Base-by-base conservation (phyloP, 2,797 vertebrate genomes). In the Gambusia yucatana region DNA sequence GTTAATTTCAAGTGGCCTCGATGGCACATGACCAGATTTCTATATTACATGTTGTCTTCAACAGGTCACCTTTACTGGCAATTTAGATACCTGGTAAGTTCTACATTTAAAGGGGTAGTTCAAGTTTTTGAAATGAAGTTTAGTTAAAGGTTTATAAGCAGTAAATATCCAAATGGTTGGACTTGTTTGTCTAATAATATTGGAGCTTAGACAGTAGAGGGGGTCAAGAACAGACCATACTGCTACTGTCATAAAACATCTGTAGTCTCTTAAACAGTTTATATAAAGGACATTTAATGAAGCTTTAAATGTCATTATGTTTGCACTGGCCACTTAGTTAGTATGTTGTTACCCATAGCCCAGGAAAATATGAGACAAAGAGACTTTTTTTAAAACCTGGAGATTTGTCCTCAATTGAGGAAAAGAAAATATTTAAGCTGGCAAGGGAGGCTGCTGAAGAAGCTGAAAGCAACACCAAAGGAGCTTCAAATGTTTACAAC, bases 21-120 rank as follows among this genome's bases (percentile, higher is more conserved):
- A 70, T 72, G 52, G 52, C 81, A 81, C 82, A 76, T 76, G 76
- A 83, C 77, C 47, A 30, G 50, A 70, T 76, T 78, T 30, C 75
- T 80, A 59, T 33, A 69, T 72, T 80, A 63, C 72, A 80, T 43
- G 69, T 82, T 70, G 76, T 48, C 47, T 73, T 65, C 63, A 50
- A 76, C 76, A 79, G 86, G 84, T 91, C 79, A 84, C 85, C 84
- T 82, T 61, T 77, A 28, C 46, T 39, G 69, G 84, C 75, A 82
- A 85, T 16, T 52, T 75, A 82, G 69, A 43, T 43, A 71, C 78
- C 81, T 55, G 22, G 11, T 36, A 73, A n/a, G 30, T 3, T 22
- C 25, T 13, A 63, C 28, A 33, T 20, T 28, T n/a, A 28, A 46
- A 46, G 11, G 13, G 41, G 3, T 28, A n/a, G 41, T 46, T 70